These are phyloP conservation scores for Mareca penelope DNA, from an alignment of 2,797 vertebrate species.

Conservation along the genomic window DNA sequence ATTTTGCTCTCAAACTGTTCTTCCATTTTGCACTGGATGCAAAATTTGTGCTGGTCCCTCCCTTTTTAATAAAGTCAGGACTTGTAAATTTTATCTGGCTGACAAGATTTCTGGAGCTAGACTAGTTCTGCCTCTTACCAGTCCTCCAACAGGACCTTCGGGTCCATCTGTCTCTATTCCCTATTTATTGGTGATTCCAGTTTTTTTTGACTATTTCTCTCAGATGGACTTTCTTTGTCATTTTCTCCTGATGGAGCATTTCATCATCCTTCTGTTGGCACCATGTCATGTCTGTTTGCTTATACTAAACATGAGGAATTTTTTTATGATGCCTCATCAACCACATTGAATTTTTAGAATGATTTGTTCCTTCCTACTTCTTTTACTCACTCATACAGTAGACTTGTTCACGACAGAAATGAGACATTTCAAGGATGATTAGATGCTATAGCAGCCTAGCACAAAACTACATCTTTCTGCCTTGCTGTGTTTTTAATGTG, in stretches of 20 bases:
- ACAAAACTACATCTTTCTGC: slow-evolving; percentile 51
- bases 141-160: neutral
- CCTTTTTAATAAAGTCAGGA: neutral
- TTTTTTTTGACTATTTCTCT: neutral
- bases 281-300: slow-evolving; percentile 14
- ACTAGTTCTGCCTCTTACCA: neutral
- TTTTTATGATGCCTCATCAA: slow-evolving; percentile 31
- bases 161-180: neutral
- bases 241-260: slow-evolving; percentile 26
- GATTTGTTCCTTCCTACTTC: slow-evolving; percentile 36
- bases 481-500: slow-evolving; percentile 17
- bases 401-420: slow-evolving; percentile 44
- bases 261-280: slow-evolving; percentile 8
- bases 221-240: neutral
- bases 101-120: neutral
- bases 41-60: neutral
- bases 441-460: slow-evolving; percentile 29
- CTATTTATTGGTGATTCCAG: neutral
- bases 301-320: neutral
- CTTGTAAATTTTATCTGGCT: neutral
- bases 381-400: slow-evolving; percentile 38
- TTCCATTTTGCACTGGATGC: neutral
- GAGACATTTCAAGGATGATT: slow-evolving; percentile 52
- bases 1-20: neutral
- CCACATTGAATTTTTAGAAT: slow-evolving; percentile 3